Evolutionary conservation across 2,888 invertebrate genomes (phyloP).

Genomic region (Spialia ferax): DNA sequence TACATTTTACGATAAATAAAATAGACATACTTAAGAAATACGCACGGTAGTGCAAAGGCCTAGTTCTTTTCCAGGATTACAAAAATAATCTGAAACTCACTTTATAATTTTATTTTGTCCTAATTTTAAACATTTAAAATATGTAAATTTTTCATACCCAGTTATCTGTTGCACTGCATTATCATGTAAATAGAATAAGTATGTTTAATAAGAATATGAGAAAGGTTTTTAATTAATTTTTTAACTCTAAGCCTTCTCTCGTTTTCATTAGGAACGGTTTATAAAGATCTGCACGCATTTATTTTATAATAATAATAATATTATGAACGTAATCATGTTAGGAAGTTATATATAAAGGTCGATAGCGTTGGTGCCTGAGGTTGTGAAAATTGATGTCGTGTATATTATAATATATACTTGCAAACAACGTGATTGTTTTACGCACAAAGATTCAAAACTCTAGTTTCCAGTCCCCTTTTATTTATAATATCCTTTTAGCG

Average conservation of each 20-base stretch:
- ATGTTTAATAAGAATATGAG: neutral
- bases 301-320: constrained; percentile 5
- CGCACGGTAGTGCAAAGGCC: neutral
- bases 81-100: neutral
- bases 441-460: constrained; percentile 15
- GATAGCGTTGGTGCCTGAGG: constrained; percentile 39
- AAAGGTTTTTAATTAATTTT: neutral
- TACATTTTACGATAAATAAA: neutral
- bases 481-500: neutral
- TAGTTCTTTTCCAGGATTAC: neutral
- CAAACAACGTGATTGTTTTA: constrained; percentile 21
- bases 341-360: constrained; percentile 27
- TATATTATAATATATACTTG: constrained; percentile 27
- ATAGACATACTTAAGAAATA: neutral
- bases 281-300: constrained; percentile 11
- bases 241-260: neutral
- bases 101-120: neutral
- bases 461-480: neutral
- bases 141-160: no score
- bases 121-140: no score
- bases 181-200: neutral
- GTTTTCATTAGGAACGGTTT: constrained; percentile 1
- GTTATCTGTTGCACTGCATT: neutral
- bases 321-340: constrained; percentile 30
- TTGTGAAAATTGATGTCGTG: constrained; percentile 40